A percentile compares a stretch with the other conserved stretches of the same genome.
phyloP scores from a whole-genome alignment of 2,888 invertebrate genomes.

The Cheilosia vernalis region DNA sequence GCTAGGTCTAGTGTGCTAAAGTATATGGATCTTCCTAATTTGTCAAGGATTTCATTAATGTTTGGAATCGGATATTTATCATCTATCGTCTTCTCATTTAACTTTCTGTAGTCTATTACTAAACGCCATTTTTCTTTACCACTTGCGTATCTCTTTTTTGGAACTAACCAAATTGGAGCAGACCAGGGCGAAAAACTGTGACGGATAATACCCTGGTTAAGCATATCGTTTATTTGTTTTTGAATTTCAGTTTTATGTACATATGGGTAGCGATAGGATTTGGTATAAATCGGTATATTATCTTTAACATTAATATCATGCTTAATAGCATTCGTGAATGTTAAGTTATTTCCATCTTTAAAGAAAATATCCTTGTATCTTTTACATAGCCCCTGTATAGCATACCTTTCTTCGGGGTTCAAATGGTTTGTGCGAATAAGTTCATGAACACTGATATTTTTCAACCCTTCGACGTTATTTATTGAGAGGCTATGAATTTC shows the following conservation, averaged over 20 bases:
- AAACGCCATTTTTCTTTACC: conserved; percentile 22
- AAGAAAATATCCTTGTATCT: conserved; percentile 28
- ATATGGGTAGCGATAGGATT: conserved; percentile 5
- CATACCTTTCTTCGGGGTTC: not conserved
- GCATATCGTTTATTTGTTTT: conserved; percentile 51
- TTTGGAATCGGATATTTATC: conserved; percentile 8
- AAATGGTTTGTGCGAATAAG: not conserved
- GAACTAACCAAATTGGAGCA: not conserved
- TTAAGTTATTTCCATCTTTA: conserved; percentile 1
- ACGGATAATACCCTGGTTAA: conserved; percentile 42
- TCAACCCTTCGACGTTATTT: not conserved
- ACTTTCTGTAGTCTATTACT: conserved; percentile 9
- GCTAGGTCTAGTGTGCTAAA: conserved; percentile 78
- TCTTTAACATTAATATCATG: not conserved
- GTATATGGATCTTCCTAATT: conserved; percentile 80
- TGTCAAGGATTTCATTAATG: conserved; percentile 78
- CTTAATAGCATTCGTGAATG: too few relatives aligned
- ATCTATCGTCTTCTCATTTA: not conserved
- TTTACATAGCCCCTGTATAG: not conserved
- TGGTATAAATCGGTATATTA: conserved; percentile 14
- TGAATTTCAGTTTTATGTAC: conserved; percentile 45
- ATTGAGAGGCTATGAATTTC: conserved; percentile 19
- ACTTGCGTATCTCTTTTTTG: conserved; percentile 13
- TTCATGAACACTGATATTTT: not conserved
- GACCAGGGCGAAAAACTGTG: conserved; percentile 30